Evolutionary conservation across 2,797 vertebrate genomes (phyloP).

Genomic region (Sebastes melanostomus): DNA sequence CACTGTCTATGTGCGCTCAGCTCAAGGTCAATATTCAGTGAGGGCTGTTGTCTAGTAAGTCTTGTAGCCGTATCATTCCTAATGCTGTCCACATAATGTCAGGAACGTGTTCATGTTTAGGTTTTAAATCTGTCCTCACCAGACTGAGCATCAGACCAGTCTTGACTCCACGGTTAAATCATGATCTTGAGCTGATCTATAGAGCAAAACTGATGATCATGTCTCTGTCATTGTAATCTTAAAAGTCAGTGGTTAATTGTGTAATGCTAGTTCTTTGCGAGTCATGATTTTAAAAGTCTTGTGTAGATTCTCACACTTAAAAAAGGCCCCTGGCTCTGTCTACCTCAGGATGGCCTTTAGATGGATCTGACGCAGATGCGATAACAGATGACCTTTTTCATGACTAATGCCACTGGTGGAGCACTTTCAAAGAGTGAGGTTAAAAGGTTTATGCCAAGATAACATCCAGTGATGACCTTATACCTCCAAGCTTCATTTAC

Average conservation of each 20-base stretch:
- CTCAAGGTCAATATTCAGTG: background rate
- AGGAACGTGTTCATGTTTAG: background rate
- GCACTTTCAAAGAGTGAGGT: constrained; percentile 10
- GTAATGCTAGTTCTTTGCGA: background rate
- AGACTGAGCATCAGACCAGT: background rate
- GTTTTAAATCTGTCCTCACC: background rate
- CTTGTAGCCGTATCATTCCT: background rate
- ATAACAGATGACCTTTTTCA: constrained; percentile 26
- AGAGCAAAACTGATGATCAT: background rate
- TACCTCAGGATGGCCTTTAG: constrained; percentile 4
- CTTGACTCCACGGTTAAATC: background rate
- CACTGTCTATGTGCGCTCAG: background rate
- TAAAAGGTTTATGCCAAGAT: constrained; percentile 13
- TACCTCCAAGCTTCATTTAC: background rate
- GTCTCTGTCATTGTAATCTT: background rate
- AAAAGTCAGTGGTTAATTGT: background rate
- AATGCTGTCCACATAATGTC: background rate
- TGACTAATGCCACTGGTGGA: background rate
- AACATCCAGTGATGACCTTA: constrained; percentile 16
- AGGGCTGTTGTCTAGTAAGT: background rate
- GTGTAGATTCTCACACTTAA: background rate
- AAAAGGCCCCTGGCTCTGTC: background rate
- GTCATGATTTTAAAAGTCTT: background rate
- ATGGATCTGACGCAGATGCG: constrained; percentile 3
- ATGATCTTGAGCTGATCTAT: background rate